These are phyloP conservation scores for Siniperca knerii DNA, from an alignment of 2,113 vertebrate genomes.

Conservation along the genomic window DNA sequence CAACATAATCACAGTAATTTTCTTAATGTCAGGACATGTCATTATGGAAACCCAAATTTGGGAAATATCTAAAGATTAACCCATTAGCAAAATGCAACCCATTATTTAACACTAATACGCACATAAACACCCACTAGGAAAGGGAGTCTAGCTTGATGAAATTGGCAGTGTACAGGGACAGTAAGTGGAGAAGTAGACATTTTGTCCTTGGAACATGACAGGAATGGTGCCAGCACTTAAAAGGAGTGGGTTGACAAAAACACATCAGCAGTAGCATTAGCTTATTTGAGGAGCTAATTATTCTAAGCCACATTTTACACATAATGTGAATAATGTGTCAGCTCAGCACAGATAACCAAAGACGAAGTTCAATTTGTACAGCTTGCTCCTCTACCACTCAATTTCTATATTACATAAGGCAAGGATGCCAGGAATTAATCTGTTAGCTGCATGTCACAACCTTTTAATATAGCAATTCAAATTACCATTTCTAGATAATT, in stretches of 20 bases:
- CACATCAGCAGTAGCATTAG: conserved; percentile 55
- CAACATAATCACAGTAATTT: conserved; percentile 65
- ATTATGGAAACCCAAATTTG: conserved; percentile 57
- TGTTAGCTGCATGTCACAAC: conserved; percentile 68
- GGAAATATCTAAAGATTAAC: conserved; percentile 57
- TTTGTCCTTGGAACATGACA: conserved; percentile 68
- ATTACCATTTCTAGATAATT: conserved; percentile 57
- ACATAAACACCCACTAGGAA: conserved; percentile 64
- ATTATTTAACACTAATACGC: conserved; percentile 63
- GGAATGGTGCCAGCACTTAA: conserved; percentile 49
- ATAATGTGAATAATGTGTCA: conserved; percentile 61
- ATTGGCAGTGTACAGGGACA: conserved; percentile 73
- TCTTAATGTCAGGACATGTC: conserved; percentile 52
- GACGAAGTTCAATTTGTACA: conserved; percentile 66
- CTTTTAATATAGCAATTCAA: conserved; percentile 65
- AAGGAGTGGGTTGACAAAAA: conserved; percentile 61
- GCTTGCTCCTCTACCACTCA: conserved; percentile 50
- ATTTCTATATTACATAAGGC: conserved; percentile 58
- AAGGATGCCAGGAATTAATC: conserved; percentile 66
- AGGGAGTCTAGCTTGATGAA: conserved; percentile 58
- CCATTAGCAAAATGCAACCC: conserved; percentile 49
- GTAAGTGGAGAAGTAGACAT: conserved; percentile 51
- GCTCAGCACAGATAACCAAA: conserved; percentile 66
- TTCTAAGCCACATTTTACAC: conserved; percentile 68
- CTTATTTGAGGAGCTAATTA: conserved; percentile 63